Conservation (phyloP, 2,888 invertebrate genomes). For the Trissoscelio sp. region DNA sequence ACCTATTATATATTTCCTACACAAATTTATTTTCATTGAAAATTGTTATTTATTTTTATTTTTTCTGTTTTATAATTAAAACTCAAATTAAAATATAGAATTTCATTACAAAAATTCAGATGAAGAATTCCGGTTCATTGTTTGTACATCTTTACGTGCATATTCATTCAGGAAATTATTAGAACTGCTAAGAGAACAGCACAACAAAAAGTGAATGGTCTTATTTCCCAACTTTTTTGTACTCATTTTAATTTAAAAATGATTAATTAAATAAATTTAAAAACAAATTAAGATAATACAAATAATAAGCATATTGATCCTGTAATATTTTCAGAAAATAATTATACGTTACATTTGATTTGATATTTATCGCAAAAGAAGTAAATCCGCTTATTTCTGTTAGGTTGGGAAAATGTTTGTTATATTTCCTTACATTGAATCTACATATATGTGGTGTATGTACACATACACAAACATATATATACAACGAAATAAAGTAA, state of each 20-base stretch:
- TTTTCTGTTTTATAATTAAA: too few relatives aligned
- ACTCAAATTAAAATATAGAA: too few relatives aligned
- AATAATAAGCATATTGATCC: too few relatives aligned
- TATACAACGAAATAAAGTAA: constrained; percentile 67
- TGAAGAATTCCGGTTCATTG: constrained; percentile 76
- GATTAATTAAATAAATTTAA: too few relatives aligned
- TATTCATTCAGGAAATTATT: constrained; percentile 15
- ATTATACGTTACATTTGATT: not conserved
- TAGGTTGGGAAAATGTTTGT: constrained; percentile 42
- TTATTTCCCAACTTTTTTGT: not conserved
- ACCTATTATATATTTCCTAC: too few relatives aligned
- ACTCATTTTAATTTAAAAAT: too few relatives aligned
- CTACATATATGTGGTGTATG: not conserved
- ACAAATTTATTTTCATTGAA: constrained; percentile 62
- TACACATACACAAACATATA: not conserved
- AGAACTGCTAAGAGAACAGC: not conserved
- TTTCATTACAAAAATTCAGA: constrained; percentile 68
- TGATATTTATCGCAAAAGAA: constrained; percentile 40
- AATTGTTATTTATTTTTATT: too few relatives aligned
- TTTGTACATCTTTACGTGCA: constrained; percentile 30
- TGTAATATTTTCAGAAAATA: too few relatives aligned
- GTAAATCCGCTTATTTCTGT: constrained; percentile 73
- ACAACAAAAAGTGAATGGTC: not conserved
- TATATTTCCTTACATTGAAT: not conserved
- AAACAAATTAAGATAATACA: too few relatives aligned